Base-by-base conservation (phyloP, 2,113 vertebrate species). In the Ammodytes dubius region DNA sequence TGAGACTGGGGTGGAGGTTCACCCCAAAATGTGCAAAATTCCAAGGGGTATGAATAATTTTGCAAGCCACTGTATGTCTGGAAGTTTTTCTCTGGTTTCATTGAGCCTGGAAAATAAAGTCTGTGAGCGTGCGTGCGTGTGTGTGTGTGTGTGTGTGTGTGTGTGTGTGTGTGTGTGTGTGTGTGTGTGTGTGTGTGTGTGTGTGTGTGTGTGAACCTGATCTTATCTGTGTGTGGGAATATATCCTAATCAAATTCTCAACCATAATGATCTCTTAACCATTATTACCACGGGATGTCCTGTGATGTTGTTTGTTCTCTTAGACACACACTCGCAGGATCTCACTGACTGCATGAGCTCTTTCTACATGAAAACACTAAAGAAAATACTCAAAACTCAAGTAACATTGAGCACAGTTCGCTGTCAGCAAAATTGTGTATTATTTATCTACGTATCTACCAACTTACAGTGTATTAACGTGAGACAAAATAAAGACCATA, bases 211-310 rank as follows among this genome's bases (percentile, higher is more conserved):
- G 46, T n/a, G 43, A 54, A 47, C 27, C 56, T 4, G 1, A 61
- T 53, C 40, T 54, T 27, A 6, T 3, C 39, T 56, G 6, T 67
- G 17, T 80, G 45, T 78, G 66, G 46, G 46, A 65, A 72, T 35
- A 40, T 39, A 40, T n/a, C 13, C 14, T 47, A 27, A 66, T 80
- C 57, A 50, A 65, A 65, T 37, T 67, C 14, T 19, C 0, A 2
- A 39, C 81, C 58, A 35, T 58, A 70, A 75, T 74, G 58, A 54
- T 42, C 27, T 27, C 27, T 27, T 27, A 27, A 19, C 42, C 17
- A n/a, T 69, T 60, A 76, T n/a, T 74, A 35, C 42, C 64, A 0
- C 0, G 47, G 50, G 54, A 58, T 15, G 46, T 27, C 3, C 3
- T 1, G 27, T 27, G 1, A 35, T 68, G 37, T 54, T 3, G n/a